phyloP scores from a whole-genome alignment of 2,888 invertebrate species.

The Philaethria dido region DNA sequence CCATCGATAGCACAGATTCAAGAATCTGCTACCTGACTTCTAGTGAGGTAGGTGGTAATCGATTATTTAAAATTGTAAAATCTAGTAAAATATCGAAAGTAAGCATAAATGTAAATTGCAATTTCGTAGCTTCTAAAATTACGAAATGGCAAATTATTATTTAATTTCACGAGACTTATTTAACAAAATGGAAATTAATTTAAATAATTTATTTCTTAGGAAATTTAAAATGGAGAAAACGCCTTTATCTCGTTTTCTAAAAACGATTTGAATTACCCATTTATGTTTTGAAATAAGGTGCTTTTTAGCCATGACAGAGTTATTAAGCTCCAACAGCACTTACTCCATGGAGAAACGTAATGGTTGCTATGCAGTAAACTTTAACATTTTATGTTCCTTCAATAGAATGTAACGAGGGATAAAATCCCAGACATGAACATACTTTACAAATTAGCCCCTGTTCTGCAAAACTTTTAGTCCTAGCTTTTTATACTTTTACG shows the following conservation, averaged over 20 bases:
- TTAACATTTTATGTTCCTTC: conserved; percentile 42
- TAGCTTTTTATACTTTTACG: conserved; percentile 25
- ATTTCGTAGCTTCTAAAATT: no score
- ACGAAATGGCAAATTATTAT: background rate
- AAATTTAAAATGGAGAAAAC: background rate
- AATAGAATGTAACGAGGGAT: conserved; percentile 44
- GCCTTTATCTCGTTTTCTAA: conserved; percentile 11
- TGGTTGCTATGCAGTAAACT: conserved; percentile 36
- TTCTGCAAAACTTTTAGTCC: conserved; percentile 28
- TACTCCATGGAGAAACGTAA: conserved; percentile 32
- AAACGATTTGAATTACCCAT: conserved; percentile 17
- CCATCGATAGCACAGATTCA: conserved; percentile 97
- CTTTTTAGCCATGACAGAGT: conserved; percentile 34
- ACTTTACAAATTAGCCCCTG: conserved; percentile 36
- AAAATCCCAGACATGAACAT: conserved; percentile 38
- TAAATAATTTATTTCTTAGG: background rate
- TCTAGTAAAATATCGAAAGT: background rate
- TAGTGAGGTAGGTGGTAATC: conserved; percentile 91
- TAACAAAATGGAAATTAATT: background rate
- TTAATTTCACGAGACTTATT: background rate
- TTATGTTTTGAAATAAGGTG: conserved; percentile 28
- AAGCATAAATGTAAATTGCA: no score
- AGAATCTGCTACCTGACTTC: conserved; percentile 96
- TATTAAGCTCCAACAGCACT: conserved; percentile 36
- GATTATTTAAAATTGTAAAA: background rate